Base-by-base conservation (phyloP, 2,797 vertebrate species). In the Anabas testudineus region DNA sequence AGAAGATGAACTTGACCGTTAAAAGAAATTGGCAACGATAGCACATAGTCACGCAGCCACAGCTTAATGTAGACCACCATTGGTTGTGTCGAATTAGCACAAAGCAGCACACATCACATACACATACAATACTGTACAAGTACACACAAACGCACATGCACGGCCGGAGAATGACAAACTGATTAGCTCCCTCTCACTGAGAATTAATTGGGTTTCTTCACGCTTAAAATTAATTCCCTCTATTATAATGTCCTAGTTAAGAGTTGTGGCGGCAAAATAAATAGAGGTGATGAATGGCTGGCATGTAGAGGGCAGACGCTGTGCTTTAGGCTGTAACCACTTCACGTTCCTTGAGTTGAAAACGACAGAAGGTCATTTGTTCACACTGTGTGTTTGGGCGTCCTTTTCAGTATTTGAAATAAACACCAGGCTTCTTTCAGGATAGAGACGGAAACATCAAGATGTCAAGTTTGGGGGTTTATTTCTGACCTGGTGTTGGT, bases 201-300 rank as follows among this genome's bases (percentile, higher is more conserved):
- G 83, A 93, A 90, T 91, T 94, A 94, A 94, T 94, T 94, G 91
- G 84, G 81, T 91, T 93, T 81, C 81, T 88, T 92, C 87, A 91
- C 81, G 81, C 91, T 88, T 90, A 75, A 90, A 93, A 94, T 93
- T 85, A 88, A 93, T 90, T 93, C 75, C 61, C 37, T 85, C 71
- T 89, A 88, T 88, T 86, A 87, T 92, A 86, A 90, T 83, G 88
- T 88, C 71, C 82, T 66, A 75, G 86, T 90, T 88, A 67, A 89
- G 85, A 86, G 73, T 75, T 61, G 77, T 54, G 76, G 69, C 5
- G 54, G 70, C 61, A 54, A 83, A 90, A 92, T 92, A 89, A 91
- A 88, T 88, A 79, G 84, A 87, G 76, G 51, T 85, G 85, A 85
- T 83, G 84, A 90, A 85, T 84, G 76, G 67, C 46, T 54, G 47